These are phyloP conservation scores for Oreortyx pictus DNA, from an alignment of 2,797 vertebrate species.

Conservation along the genomic window DNA sequence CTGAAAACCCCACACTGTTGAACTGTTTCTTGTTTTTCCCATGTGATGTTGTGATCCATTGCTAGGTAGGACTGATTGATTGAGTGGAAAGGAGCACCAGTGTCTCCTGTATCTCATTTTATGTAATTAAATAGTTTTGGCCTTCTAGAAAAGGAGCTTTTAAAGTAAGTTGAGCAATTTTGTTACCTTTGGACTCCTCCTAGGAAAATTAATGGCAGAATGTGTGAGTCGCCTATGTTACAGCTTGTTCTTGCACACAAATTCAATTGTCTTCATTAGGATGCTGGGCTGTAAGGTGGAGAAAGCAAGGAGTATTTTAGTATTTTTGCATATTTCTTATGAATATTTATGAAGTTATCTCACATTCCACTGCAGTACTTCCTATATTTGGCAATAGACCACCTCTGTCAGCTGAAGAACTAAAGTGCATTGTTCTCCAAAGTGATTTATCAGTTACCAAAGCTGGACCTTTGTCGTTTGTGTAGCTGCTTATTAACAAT, in stretches of 20 bases:
- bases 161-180: neutral
- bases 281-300: neutral
- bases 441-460: neutral
- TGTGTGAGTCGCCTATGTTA: fast-evolving
- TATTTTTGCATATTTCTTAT: neutral
- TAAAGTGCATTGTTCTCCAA: neutral
- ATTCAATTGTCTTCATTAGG: neutral
- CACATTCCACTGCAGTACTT: neutral
- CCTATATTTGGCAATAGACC: neutral
- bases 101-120: neutral
- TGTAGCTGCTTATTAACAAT: neutral
- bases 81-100: neutral
- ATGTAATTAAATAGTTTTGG: neutral
- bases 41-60: neutral
- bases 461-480: neutral
- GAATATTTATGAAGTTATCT: neutral
- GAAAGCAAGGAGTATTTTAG: neutral
- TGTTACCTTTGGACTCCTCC: neutral
- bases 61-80: fast-evolving
- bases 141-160: neutral
- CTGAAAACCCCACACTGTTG: fast-evolving
- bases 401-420: neutral
- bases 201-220: neutral
- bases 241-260: neutral
- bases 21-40: neutral